Base-by-base conservation (phyloP, 2,888 invertebrate species). In the Cepaea hortensis region DNA sequence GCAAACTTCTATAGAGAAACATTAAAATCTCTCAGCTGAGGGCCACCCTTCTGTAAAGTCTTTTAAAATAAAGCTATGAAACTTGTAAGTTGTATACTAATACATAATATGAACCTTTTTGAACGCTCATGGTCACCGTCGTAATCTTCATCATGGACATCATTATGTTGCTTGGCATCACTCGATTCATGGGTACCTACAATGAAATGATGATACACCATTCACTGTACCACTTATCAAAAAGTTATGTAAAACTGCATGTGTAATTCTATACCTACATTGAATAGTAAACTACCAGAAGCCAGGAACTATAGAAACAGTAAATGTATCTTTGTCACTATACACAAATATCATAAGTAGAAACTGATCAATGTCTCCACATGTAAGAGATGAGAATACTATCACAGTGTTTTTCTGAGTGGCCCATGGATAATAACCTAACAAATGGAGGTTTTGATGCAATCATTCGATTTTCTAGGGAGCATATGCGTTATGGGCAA, bases 61-160 rank as follows among this genome's bases (percentile, higher is more conserved):
- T 4, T 68, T 4, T n/a, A 18, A 68, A 20, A 68, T 9, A 18
- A 9, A 68, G n/a, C 13, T 68, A 11, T 68, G 35, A 73, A 11
- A 7, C 35, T 35, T 23, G 65, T 65, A 65, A 15, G 65, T 18
- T 68, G 15, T 68, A n/a, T 73, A 5, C 13, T 23, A 23, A 35
- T 73, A 23, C 62, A 79, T 23, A 6, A 61, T 35, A 79, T 62
- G 11, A 46, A 79, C 79, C 79, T 79, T 79, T 23, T 13, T 62
- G 77, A 61, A 9, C 35, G 35, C 13, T 62, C 35, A 3, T 7
- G 3, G 18, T 6, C 15, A 5, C 13, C 62, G 3, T 61, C 55
- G n/a, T 61, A 18, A 13, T 79, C 79, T 62, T 62, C 35, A 35
- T 62, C 18, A 3, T 9, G 15, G 35, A 1, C 46, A 62, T 35